A percentile compares a stretch with the other conserved stretches of the same genome.
Conservation (phyloP, 2,113 vertebrate genomes). For the Megaleporinus macrocephalus region DNA sequence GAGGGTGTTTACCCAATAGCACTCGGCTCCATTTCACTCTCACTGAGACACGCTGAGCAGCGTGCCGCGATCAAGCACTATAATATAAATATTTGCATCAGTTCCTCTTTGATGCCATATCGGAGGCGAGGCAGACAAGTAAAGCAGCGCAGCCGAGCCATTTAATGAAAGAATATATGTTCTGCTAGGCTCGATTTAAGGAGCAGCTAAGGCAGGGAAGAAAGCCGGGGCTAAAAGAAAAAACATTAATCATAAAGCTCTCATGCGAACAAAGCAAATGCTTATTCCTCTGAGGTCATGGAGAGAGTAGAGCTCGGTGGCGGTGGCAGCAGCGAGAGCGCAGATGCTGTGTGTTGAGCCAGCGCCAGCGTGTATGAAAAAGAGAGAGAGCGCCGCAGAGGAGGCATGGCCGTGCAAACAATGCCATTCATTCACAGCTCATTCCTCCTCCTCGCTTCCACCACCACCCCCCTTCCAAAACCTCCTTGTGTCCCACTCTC, state of each 20-base stretch:
- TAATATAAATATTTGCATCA: slow-evolving; percentile 70
- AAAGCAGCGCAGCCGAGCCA: not conserved
- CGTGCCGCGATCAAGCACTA: slow-evolving; percentile 28
- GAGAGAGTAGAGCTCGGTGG: slow-evolving; percentile 25
- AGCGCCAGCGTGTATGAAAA: slow-evolving; percentile 52
- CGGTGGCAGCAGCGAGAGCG: slow-evolving; percentile 26
- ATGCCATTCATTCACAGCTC: slow-evolving; percentile 83
- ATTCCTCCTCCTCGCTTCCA: slow-evolving; percentile 72
- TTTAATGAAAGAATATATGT: not conserved
- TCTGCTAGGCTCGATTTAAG: not conserved
- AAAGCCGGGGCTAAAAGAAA: not conserved
- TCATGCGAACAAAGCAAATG: slow-evolving; percentile 41
- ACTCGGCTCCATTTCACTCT: slow-evolving; percentile 20
- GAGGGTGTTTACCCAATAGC: slow-evolving; percentile 24
- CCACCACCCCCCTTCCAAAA: slow-evolving; percentile 53
- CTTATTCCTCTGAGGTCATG: slow-evolving; percentile 48
- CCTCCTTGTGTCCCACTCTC: slow-evolving; percentile 54
- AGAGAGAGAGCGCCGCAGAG: slow-evolving; percentile 66
- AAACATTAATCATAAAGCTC: slow-evolving; percentile 33
- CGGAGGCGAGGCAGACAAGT: not conserved
- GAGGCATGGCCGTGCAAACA: slow-evolving; percentile 77
- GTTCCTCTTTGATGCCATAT: slow-evolving; percentile 60
- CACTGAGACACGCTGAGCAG: slow-evolving; percentile 11
- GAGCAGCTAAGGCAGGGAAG: not conserved
- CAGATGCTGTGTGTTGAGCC: slow-evolving; percentile 54